Base-by-base conservation (phyloP, 2,888 invertebrate species). In the Alentia gelatinosa region DNA sequence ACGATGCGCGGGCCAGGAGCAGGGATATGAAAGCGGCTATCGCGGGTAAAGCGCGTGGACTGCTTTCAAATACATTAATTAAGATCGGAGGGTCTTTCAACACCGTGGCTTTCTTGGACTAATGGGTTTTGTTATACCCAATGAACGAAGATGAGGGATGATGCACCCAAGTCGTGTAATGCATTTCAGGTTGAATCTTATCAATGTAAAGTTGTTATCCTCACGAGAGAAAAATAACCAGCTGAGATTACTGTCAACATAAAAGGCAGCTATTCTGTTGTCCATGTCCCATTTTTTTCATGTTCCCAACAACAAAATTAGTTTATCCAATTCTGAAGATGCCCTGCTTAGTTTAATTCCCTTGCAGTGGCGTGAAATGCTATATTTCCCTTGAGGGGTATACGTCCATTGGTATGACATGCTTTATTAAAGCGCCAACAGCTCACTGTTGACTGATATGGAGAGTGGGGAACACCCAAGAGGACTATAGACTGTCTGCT, bases 31-130 rank as follows among this genome's bases (percentile, higher is more conserved):
- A 68, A 68, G 68, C 26, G 33, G 68, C 68, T 68, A 30, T 30
- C 12, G n/a, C 12, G 15, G 68, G 68, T 9, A 68, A 19, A 68
- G 68, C 68, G n/a, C 12, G 68, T 68, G 68, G 68, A 68, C n/a
- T 68, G 68, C 30, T 68, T 68, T 68, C 26, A 68, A 68, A 68
- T 68, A 68, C 68, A 68, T 68, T 30, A 68, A 30, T 68, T 68
- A 30, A 30, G 68, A 68, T 30, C n/a, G n/a, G 56, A 26, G 68
- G 68, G 68, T 30, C 68, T 68, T 68, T 68, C 33, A 30, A 30
- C 26, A 68, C 26, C n/a, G 30, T 26, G 23, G 30, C 33, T 30
- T 30, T 68, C 33, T 68, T 68, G 68, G 26, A 26, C 33, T 68
- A 68, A 68, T 68, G 68, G 68, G 4, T 68, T 68, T 68, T 19